phyloP scores from a whole-genome alignment of 2,888 invertebrate genomes.

The Chrysolina haemoptera region DNA sequence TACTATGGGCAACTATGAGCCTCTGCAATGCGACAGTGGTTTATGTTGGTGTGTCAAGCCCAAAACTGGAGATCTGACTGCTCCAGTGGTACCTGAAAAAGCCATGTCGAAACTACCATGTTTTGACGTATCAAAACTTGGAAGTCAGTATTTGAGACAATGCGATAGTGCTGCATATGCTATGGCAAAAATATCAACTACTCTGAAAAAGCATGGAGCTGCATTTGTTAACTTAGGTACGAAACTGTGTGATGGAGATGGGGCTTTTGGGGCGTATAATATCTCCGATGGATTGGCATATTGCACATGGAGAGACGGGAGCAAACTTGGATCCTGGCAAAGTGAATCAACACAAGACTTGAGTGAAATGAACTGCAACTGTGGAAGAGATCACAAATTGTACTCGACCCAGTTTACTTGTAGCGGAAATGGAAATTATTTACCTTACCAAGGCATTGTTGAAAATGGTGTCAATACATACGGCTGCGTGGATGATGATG shows the following conservation, averaged over 20 bases:
- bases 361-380: conserved; percentile 74
- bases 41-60: conserved; percentile 80
- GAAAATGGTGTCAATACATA: conserved; percentile 68
- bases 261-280: conserved; percentile 75
- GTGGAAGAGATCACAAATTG: conserved; percentile 74
- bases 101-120: conserved; percentile 77
- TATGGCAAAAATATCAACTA: conserved; percentile 70
- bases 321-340: conserved; percentile 73
- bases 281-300: conserved; percentile 72
- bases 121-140: conserved; percentile 70
- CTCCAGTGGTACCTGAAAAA: conserved; percentile 73
- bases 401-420: conserved; percentile 73
- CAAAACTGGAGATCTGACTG: conserved; percentile 74
- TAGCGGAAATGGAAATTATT: conserved; percentile 74
- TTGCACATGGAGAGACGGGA: conserved; percentile 76
- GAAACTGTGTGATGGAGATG: conserved; percentile 78
- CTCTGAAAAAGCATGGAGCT: conserved; percentile 76
- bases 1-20: conserved; percentile 77
- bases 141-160: conserved; percentile 75
- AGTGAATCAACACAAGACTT: conserved; percentile 64
- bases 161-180: conserved; percentile 79
- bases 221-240: conserved; percentile 71
- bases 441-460: conserved; percentile 67
- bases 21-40: conserved; percentile 77
- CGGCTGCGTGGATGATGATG: conserved; percentile 77